Evolutionary conservation across 2,797 vertebrate species (phyloP), one percentile per base, ranked within the genome.

Genomic region (Falco naumanni): DNA sequence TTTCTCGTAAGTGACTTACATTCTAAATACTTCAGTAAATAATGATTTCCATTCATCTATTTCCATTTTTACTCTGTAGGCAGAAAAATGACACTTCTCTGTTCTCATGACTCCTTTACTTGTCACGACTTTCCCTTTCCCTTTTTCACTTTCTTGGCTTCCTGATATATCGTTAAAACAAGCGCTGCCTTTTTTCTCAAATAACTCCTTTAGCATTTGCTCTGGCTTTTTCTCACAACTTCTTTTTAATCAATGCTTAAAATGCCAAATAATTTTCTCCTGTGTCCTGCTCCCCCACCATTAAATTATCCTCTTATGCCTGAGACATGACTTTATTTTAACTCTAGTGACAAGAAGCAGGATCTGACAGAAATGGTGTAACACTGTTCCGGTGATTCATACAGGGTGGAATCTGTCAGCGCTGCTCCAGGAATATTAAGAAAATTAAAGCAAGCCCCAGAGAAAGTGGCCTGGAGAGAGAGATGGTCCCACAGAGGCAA

Each of bases 161-260:
- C 41, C 37, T 22, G 22, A 6, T 19, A 47, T 1, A 3, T 45
- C 0, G 0, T 41, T 37, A 48, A 87, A 21, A 16, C 50, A 48
- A 65, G 16, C 18, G n/a, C 34, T 11, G 13, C 39, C 5, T 47
- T 79, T 66, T 39, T 34, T 16, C 51, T 63, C 47, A 39, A 9
- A 28, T 6, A 66, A 48, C 10, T 25, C 70, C 34, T 37, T 11
- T 15, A 51, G 25, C 20, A 31, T 84, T 64, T 61, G 13, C 13
- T 7, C 9, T 10, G 34, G 15, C 1, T 0, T 0, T 34, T 74
- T 50, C 51, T 56, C 43, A 26, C 18, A 3, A 34, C 16, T 57
- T 56, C 43, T 63, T 18, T 71, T 54, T 24, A 61, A 51, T 3
- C 25, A 34, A 2, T 7, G 24, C 19, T 72, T 39, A 41, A 75